Base-by-base conservation (phyloP, 1,140 invertebrate species). In the Formica exsecta region DNA sequence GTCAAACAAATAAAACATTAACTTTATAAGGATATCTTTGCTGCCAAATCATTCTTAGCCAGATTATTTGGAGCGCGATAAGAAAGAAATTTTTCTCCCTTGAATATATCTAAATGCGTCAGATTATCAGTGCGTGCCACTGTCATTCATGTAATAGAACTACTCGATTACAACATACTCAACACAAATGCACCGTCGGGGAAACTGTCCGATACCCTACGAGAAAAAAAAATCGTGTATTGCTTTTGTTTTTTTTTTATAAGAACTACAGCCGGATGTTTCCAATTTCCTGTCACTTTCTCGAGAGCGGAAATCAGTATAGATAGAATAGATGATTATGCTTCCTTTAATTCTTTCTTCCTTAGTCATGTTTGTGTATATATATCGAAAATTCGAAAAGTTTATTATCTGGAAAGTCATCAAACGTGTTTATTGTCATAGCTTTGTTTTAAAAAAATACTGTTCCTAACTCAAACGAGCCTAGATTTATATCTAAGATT, bases 81-180 rank as follows among this genome's bases (percentile, higher is more conserved):
- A 13, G 64, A 70, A 29, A 32, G 7, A 13, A 3, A 54, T 70
- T 68, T 51, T 51, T 51, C 13, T 13, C 41, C 16, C 2, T 19
- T 8, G 32, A 70, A 38, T 68, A 4, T 22, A 8, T 44, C 19
- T 32, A 80, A 68, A 79, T 5, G 11, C 19, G 19, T 13, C 11
- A 54, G 5, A 68, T 59, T 71, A 4, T 51, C 22, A 22, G 36
- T 9, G 7, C 0, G 4, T 7, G 16, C 11, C 73, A 36, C 61
- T 57, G 48, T 83, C 79, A 74, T 83, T 83, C 19, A 61, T 16
- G 54, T 83, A 74, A 83, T 16, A 13, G 38, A 19, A 61, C 2
- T 38, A 2, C 19, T 61, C 13, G 4, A 32, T 74, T 74, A 48
- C 79, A 62, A 74, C 79, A 74, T 74, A 29, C 3, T 59, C 32